Percentiles rank a stretch among this genome's conserved stretches.
phyloP scores from a whole-genome alignment of 2,797 vertebrate species.

The Sylvia borin region DNA sequence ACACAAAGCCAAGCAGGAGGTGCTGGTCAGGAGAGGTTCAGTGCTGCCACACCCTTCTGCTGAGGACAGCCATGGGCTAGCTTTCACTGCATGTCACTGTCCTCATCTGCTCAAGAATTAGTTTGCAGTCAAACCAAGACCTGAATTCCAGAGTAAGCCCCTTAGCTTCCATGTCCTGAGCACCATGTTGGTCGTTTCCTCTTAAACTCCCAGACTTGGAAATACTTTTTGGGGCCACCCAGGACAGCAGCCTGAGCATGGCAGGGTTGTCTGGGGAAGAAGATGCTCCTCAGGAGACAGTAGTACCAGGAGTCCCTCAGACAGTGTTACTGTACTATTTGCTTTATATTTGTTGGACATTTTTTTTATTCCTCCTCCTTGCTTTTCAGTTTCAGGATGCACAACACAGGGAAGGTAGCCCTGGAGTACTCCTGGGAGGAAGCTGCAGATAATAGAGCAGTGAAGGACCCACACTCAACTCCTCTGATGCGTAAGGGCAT shows the following conservation, averaged over 20 bases:
- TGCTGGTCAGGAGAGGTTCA: neutral
- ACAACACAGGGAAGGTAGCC: constrained; percentile 81
- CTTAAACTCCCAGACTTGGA: neutral
- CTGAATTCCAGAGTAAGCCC: neutral
- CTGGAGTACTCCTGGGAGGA: constrained; percentile 84
- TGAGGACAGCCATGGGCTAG: neutral
- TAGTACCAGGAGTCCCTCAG: neutral
- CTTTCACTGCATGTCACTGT: neutral
- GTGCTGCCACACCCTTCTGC: neutral
- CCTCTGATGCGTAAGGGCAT: neutral
- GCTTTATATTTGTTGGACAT: neutral
- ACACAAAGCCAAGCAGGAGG: neutral
- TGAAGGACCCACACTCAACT: neutral
- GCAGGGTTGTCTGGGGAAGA: neutral
- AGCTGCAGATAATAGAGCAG: constrained; percentile 52
- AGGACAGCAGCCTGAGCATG: neutral
- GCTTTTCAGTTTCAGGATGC: constrained; percentile 78
- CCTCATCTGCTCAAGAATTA: neutral
- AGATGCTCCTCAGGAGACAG: neutral
- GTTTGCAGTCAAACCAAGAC: neutral
- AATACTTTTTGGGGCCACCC: neutral
- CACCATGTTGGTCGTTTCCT: neutral
- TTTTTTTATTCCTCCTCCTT: neutral
- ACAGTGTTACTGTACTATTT: neutral
- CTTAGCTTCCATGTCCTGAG: neutral